These are phyloP conservation scores for Lontra canadensis DNA, from an alignment of 2,113 vertebrate species.

Conservation along the genomic window DNA sequence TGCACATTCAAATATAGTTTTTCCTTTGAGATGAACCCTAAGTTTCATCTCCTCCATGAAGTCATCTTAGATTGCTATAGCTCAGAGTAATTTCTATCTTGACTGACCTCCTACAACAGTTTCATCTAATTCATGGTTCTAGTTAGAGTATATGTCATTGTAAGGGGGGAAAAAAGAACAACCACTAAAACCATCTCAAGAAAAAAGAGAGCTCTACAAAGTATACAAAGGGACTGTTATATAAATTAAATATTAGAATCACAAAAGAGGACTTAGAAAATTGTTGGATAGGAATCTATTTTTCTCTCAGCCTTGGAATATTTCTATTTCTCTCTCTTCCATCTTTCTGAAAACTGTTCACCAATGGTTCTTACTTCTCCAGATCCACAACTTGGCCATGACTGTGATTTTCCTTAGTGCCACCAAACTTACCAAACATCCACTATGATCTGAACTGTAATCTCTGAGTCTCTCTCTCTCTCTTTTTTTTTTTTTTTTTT, in stretches of 20 bases:
- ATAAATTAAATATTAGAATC: conserved; percentile 5
- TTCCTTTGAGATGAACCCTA: neutral
- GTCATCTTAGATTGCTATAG: neutral
- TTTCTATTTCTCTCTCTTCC: neutral
- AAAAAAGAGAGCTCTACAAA: neutral
- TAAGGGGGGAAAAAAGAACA: neutral
- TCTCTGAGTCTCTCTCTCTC: neutral
- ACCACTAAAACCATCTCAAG: neutral
- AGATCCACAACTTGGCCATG: neutral
- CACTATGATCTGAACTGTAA: neutral
- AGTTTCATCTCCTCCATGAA: neutral
- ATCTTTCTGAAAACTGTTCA: neutral
- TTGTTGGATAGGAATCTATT: neutral
- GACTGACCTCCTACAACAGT: neutral
- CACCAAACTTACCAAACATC: neutral
- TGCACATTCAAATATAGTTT: neutral
- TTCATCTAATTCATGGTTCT: neutral
- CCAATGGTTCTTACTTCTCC: neutral
- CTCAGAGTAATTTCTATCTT: neutral
- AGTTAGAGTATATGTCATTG: neutral
- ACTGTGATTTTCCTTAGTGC: neutral
- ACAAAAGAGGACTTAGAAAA: neutral
- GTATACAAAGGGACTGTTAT: neutral
- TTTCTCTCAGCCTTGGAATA: neutral
- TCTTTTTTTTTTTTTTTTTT: too few species aligned